Evolutionary conservation across 2,797 vertebrate genomes (phyloP).

Genomic region (Huso huso): DNA sequence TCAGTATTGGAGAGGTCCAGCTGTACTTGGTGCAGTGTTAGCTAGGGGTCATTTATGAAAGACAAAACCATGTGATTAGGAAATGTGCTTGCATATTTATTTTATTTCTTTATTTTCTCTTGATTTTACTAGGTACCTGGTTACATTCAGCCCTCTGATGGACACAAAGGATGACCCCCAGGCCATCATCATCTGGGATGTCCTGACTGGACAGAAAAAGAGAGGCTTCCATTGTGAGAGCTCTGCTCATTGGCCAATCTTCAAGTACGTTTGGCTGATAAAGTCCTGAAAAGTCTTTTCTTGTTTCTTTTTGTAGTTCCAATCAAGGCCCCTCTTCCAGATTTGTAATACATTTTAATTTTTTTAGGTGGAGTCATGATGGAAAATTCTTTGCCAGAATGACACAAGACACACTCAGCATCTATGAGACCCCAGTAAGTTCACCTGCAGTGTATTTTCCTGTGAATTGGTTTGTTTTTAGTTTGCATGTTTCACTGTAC

Average conservation of each 20-base stretch:
- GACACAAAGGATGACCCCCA: constrained; percentile 96
- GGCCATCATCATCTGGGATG: constrained; percentile 98
- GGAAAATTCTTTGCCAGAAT: constrained; percentile 97
- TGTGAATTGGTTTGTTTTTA: neutral
- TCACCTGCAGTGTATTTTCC: neutral
- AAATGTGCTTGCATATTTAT: too few species aligned
- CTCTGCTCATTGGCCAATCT: constrained; percentile 97
- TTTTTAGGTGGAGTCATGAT: constrained; percentile 87
- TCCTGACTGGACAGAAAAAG: constrained; percentile 93
- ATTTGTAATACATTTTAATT: neutral
- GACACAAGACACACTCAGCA: constrained; percentile 89
- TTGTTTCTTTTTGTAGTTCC: too few species aligned
- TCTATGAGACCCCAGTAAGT: constrained; percentile 94
- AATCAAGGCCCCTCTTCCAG: too few species aligned
- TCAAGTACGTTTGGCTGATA: constrained; percentile 71
- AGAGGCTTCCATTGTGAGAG: constrained; percentile 97
- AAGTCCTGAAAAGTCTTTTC: too few species aligned
- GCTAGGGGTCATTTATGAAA: too few species aligned
- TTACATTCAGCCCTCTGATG: constrained; percentile 93
- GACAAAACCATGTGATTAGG: too few species aligned
- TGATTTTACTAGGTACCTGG: constrained; percentile 69
- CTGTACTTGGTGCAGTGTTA: too few species aligned
- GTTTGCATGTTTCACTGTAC: too few species aligned
- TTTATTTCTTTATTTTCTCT: too few species aligned
- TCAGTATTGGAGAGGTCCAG: too few species aligned